Percentiles rank a stretch among this genome's conserved stretches.
Conservation (phyloP, 2,888 invertebrate genomes). For the Andricus quercusramuli region DNA sequence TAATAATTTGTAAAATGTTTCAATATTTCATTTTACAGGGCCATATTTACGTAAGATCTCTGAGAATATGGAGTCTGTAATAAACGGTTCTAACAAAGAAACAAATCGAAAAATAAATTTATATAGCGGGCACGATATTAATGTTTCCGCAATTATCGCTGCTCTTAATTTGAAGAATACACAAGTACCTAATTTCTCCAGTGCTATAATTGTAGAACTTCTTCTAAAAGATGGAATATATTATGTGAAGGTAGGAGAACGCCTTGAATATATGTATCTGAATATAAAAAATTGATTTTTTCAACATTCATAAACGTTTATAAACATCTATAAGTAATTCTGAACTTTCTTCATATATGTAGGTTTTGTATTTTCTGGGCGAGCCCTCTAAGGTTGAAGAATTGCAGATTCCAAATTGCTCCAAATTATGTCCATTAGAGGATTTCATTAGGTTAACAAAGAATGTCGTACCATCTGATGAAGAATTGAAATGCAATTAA, state of each 20-base stretch:
- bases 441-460: constrained; percentile 79
- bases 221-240: constrained; percentile 57
- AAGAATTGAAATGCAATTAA: constrained; percentile 52
- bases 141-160: constrained; percentile 68
- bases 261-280: too few species aligned
- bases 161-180: constrained; percentile 66
- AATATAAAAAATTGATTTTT: too few species aligned
- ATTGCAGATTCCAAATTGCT: constrained; percentile 78
- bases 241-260: constrained; percentile 65
- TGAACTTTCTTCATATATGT: too few species aligned
- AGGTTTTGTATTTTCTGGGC: constrained; percentile 13
- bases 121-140: constrained; percentile 61
- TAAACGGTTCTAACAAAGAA: constrained; percentile 42
- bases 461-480: constrained; percentile 78
- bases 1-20: too few species aligned
- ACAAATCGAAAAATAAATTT: too few species aligned
- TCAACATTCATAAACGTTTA: background rate
- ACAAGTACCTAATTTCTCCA: constrained; percentile 66
- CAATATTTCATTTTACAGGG: constrained; percentile 48
- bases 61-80: constrained; percentile 57
- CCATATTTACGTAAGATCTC: constrained; percentile 44
- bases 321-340: too few species aligned
- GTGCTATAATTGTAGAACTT: constrained; percentile 70
- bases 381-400: background rate
- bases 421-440: constrained; percentile 79